A percentile compares a stretch with the other conserved stretches of the same genome.
Conservation (phyloP, 2,797 vertebrate genomes). For the Clarias platycephalus region DNA sequence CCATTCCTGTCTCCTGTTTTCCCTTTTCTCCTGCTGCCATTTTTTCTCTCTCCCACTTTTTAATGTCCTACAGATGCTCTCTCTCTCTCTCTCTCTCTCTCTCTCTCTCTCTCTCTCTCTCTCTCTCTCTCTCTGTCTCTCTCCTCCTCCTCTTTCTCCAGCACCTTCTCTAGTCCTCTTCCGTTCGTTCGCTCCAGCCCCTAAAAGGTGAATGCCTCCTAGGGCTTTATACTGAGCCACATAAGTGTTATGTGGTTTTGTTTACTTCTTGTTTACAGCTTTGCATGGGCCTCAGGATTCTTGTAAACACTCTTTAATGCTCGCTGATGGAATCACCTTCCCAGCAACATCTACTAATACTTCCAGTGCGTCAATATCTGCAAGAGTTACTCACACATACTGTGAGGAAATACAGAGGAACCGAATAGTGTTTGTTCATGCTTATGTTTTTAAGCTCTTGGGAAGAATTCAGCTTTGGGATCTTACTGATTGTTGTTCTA, state of each 20-base stretch:
- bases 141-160: neutral
- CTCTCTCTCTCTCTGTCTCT: constrained; percentile 3
- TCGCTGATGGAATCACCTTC: constrained; percentile 13
- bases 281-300: neutral
- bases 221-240: neutral
- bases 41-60: constrained; percentile 9
- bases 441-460: constrained; percentile 15
- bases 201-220: neutral
- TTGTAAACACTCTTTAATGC: constrained; percentile 33
- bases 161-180: neutral
- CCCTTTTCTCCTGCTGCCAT: neutral
- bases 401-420: neutral
- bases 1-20: constrained; percentile 7
- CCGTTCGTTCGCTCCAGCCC: neutral
- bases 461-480: constrained; percentile 9
- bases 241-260: constrained; percentile 7
- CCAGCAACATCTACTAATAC: constrained; percentile 18
- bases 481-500: constrained; percentile 24
- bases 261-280: constrained; percentile 33
- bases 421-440: neutral
- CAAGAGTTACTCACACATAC: neutral
- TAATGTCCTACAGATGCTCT: constrained; percentile 53
- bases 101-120: constrained; percentile 11
- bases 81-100: constrained; percentile 4
- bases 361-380: neutral